These are phyloP conservation scores for Calidris pygmaea DNA, from an alignment of 2,113 vertebrate species.

Conservation along the genomic window DNA sequence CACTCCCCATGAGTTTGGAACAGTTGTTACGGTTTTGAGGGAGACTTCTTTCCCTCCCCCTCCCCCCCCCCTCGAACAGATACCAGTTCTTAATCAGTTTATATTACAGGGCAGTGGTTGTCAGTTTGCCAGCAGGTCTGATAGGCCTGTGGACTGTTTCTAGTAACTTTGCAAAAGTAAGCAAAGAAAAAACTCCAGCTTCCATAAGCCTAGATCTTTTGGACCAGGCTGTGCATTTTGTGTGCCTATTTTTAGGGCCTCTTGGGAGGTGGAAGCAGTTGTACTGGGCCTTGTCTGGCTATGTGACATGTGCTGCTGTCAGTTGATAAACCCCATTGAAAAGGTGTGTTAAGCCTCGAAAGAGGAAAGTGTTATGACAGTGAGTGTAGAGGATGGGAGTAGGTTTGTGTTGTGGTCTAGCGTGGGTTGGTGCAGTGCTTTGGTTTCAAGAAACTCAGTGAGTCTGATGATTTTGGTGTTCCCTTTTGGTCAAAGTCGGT, in stretches of 20 bases:
- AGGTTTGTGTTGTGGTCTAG: rapidly evolving
- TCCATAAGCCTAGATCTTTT: background rate
- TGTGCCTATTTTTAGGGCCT: background rate
- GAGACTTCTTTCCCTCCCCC: background rate
- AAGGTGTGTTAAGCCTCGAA: background rate
- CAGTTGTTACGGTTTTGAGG: background rate
- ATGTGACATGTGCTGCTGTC: background rate
- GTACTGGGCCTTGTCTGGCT: background rate
- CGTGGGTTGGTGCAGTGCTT: background rate
- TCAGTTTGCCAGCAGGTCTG: background rate
- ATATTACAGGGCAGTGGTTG: background rate
- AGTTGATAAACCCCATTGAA: background rate
- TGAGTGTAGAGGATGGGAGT: background rate
- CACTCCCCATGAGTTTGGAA: background rate
- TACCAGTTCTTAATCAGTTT: background rate
- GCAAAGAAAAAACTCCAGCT: background rate
- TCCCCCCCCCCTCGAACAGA: background rate
- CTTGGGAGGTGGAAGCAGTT: background rate
- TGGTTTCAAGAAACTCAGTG: background rate
- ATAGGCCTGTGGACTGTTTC: background rate
- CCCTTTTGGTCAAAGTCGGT: background rate
- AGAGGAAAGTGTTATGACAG: background rate
- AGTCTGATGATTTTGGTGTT: background rate
- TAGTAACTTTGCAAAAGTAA: background rate
- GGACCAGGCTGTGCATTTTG: background rate